Evolutionary conservation across 2,113 vertebrate genomes (phyloP).

Genomic region (Okapia johnstoni): DNA sequence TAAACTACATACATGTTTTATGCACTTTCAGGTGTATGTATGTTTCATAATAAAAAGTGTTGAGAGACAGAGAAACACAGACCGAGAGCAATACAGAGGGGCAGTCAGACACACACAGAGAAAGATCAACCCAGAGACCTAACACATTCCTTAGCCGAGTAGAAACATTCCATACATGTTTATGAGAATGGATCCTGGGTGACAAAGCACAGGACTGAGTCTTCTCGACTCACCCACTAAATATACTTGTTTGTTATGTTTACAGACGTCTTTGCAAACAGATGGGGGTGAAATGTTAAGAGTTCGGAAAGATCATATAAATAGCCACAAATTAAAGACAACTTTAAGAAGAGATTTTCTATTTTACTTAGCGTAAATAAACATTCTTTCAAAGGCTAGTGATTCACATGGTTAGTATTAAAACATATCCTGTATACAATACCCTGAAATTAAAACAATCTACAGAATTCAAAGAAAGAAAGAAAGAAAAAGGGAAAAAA

Average conservation of each 20-base stretch:
- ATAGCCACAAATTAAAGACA: constrained; percentile 11
- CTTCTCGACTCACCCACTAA: background rate
- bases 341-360: constrained; percentile 14
- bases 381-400: constrained; percentile 34
- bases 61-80: background rate
- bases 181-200: background rate
- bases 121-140: background rate
- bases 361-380: constrained; percentile 42
- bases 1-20: background rate
- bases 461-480: background rate
- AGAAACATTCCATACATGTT: background rate
- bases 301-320: background rate
- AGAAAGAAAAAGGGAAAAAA: background rate
- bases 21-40: background rate
- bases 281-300: constrained; percentile 26
- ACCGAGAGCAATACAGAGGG: background rate
- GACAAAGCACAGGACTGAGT: background rate
- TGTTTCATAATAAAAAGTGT: background rate
- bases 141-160: background rate
- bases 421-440: constrained; percentile 6
- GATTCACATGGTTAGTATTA: background rate
- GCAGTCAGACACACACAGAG: background rate
- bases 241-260: background rate
- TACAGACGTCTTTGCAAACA: constrained; percentile 33
- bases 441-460: constrained; percentile 50